phyloP scores from a whole-genome alignment of 2,113 vertebrate genomes.

The Semicossyphus pulcher region DNA sequence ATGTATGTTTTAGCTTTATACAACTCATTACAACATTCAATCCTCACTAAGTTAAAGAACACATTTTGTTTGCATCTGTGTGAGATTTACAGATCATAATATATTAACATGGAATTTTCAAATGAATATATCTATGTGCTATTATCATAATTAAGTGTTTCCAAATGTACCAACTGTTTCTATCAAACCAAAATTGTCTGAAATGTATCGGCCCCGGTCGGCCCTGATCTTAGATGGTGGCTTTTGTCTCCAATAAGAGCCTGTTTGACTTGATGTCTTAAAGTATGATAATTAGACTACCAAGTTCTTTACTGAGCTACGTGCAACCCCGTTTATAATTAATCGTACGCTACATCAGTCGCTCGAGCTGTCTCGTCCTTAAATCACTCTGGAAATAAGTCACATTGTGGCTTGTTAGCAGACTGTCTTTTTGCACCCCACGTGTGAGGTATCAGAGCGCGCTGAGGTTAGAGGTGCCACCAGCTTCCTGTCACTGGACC shows the following conservation, averaged over 20 bases:
- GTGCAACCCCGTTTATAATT: not conserved
- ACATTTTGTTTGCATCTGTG: too few relatives aligned
- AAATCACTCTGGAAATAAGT: not conserved
- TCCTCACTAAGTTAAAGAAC: too few relatives aligned
- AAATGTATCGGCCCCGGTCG: not conserved
- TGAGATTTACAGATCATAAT: too few relatives aligned
- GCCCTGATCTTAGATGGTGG: not conserved
- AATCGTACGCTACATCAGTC: not conserved
- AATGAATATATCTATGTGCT: too few relatives aligned
- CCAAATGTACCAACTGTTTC: not conserved
- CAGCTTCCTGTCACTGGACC: slow-evolving; percentile 38
- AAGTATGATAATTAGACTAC: not conserved
- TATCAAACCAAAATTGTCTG: not conserved
- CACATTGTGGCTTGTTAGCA: not conserved
- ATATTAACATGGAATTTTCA: too few relatives aligned
- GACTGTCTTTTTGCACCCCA: not conserved
- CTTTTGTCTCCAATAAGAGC: not conserved
- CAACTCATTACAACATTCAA: too few relatives aligned
- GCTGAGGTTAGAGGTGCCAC: slow-evolving; percentile 1
- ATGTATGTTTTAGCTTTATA: too few relatives aligned
- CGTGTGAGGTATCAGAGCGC: not conserved
- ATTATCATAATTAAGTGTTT: too few relatives aligned
- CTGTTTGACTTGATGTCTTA: not conserved
- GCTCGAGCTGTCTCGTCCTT: too few relatives aligned
- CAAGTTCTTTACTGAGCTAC: not conserved